These are phyloP conservation scores for Naso thynnoides DNA, from an alignment of 2,797 vertebrate genomes.

Conservation along the genomic window DNA sequence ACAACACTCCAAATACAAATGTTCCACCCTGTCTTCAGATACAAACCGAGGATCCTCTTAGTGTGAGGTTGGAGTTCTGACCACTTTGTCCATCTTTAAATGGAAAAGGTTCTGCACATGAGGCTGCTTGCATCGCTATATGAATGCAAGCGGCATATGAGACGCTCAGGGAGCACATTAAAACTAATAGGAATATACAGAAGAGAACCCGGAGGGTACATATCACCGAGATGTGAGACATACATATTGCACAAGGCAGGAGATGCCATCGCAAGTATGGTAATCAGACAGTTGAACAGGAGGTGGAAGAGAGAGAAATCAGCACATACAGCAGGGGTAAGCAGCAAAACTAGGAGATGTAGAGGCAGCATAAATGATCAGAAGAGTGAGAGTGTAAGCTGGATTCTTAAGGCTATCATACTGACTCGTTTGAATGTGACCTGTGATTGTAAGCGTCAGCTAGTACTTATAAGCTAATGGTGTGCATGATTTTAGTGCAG, in stretches of 20 bases:
- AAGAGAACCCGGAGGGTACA: slow-evolving; percentile 60
- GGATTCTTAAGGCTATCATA: slow-evolving; percentile 59
- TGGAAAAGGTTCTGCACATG: slow-evolving; percentile 2
- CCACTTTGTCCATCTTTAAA: slow-evolving; percentile 23
- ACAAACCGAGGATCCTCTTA: background rate
- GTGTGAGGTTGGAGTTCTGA: slow-evolving; percentile 8
- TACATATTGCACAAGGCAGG: slow-evolving; percentile 72
- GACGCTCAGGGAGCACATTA: slow-evolving; percentile 53
- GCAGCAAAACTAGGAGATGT: slow-evolving; percentile 42
- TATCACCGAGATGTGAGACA: slow-evolving; percentile 54
- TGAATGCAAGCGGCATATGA: slow-evolving; percentile 47
- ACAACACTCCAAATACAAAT: background rate
- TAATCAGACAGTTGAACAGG: slow-evolving; percentile 64
- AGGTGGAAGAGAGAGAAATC: slow-evolving; percentile 48
- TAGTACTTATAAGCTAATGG: slow-evolving; percentile 56
- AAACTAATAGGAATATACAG: slow-evolving; percentile 62
- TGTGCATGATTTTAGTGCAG: slow-evolving; percentile 38
- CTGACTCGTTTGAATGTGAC: slow-evolving; percentile 63
- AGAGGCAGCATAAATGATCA: slow-evolving; percentile 57
- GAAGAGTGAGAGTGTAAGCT: slow-evolving; percentile 45
- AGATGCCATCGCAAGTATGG: slow-evolving; percentile 57
- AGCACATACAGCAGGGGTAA: slow-evolving; percentile 30
- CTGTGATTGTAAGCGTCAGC: slow-evolving; percentile 59
- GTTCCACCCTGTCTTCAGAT: background rate
- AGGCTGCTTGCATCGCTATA: slow-evolving; percentile 30